phyloP scores from a whole-genome alignment of 2,797 vertebrate species.

The Tragelaphus oryx region DNA sequence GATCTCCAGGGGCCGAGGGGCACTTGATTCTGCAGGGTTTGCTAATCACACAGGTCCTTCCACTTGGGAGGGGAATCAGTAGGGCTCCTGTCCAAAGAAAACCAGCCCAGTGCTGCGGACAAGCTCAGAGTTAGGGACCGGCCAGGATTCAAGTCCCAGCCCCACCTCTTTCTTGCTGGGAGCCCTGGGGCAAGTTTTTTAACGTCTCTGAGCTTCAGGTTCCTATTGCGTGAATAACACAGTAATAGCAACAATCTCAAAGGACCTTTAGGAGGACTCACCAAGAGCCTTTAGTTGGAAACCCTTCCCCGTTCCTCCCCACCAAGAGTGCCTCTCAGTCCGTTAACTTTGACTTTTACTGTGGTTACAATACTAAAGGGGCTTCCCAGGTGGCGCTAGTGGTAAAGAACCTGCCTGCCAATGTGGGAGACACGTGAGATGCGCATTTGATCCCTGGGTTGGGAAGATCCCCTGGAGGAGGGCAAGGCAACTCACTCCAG shows the following conservation, averaged over 20 bases:
- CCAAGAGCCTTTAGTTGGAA: not conserved
- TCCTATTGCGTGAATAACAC: not conserved
- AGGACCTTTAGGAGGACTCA: rapidly evolving
- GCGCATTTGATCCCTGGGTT: not conserved
- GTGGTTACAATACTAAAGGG: not conserved
- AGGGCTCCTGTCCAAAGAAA: not conserved
- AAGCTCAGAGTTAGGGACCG: not conserved
- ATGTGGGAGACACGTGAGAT: not conserved
- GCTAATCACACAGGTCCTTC: not conserved
- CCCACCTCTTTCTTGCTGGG: not conserved
- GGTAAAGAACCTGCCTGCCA: not conserved
- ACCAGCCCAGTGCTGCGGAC: rapidly evolving
- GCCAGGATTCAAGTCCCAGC: not conserved
- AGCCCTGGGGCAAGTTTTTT: not conserved
- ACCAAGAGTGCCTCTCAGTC: rapidly evolving
- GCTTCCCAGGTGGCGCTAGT: not conserved
- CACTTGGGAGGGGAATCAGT: not conserved
- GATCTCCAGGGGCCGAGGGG: rapidly evolving
- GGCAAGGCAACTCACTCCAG: not conserved
- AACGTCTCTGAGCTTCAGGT: not conserved
- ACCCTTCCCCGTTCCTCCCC: not conserved
- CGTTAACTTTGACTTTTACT: not conserved
- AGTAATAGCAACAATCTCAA: not conserved
- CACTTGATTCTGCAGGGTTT: not conserved
- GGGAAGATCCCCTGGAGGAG: not conserved